Percentiles rank a stretch among this genome's conserved stretches.
phyloP scores from a whole-genome alignment of 2,888 invertebrate genomes.

The Watsonalla binaria region DNA sequence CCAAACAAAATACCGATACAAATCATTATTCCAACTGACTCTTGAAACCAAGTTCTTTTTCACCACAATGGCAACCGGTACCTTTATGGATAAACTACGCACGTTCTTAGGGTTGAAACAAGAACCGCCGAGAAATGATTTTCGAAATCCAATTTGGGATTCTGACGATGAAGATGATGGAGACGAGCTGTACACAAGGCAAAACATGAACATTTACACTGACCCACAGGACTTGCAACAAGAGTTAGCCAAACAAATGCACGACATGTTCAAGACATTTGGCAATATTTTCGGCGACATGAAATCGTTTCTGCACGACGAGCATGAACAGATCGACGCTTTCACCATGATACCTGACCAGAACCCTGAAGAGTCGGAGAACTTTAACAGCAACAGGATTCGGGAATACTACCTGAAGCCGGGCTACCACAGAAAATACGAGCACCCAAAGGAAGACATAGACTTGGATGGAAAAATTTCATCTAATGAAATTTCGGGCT shows the following conservation, averaged over 20 bases:
- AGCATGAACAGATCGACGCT: slow-evolving; percentile 19
- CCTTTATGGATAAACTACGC: slow-evolving; percentile 55
- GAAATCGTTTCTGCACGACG: slow-evolving; percentile 47
- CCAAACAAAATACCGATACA: too few species aligned
- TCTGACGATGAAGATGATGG: slow-evolving; percentile 68
- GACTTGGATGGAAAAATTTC: slow-evolving; percentile 69
- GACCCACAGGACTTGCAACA: slow-evolving; percentile 45
- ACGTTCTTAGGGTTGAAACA: slow-evolving; percentile 53
- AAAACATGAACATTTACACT: slow-evolving; percentile 35
- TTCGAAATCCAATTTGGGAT: slow-evolving; percentile 71
- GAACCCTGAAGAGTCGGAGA: slow-evolving; percentile 27
- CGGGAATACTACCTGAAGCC: slow-evolving; percentile 69
- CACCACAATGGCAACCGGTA: slow-evolving; percentile 33
- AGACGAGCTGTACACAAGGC: slow-evolving; percentile 60
- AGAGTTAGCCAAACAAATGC: slow-evolving; percentile 57
- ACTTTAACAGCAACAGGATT: slow-evolving; percentile 43
- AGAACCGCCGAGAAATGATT: slow-evolving; percentile 61
- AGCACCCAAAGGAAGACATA: slow-evolving; percentile 44
- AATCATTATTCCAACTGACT: slow-evolving; percentile 18
- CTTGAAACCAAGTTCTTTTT: not conserved
- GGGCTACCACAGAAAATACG: slow-evolving; percentile 45
- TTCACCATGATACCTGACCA: slow-evolving; percentile 9
- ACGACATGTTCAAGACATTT: slow-evolving; percentile 58
- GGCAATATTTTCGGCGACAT: slow-evolving; percentile 60
- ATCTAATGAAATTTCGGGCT: slow-evolving; percentile 62